Percentiles rank a stretch among this genome's conserved stretches.
Conservation (phyloP, 2,888 invertebrate genomes). For the Homarus gammarus region DNA sequence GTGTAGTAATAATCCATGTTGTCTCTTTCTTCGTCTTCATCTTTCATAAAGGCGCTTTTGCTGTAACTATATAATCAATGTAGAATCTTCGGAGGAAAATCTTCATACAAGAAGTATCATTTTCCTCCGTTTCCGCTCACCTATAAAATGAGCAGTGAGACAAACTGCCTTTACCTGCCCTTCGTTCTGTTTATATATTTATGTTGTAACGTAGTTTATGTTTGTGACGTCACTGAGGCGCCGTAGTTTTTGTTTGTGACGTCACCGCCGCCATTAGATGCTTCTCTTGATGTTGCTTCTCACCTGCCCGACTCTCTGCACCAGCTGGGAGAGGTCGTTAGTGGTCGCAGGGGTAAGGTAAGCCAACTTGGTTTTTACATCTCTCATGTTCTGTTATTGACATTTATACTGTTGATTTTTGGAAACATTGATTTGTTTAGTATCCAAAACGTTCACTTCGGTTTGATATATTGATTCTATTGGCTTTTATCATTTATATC, state of each 20-base stretch:
- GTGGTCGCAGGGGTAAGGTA: not conserved
- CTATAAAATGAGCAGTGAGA: constrained; percentile 13
- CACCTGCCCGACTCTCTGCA: not conserved
- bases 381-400: not conserved
- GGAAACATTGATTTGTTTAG: not conserved
- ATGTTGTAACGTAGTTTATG: constrained; percentile 22
- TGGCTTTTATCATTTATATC: not conserved
- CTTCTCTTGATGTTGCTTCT: not conserved
- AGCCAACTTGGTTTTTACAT: not conserved
- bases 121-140: constrained; percentile 8
- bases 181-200: not conserved
- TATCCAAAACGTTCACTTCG: not conserved
- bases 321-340: not conserved
- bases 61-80: not conserved
- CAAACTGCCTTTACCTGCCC: constrained; percentile 10
- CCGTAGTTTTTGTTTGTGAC: constrained; percentile 35
- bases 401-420: not conserved
- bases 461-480: too few relatives aligned
- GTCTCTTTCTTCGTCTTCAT: not conserved
- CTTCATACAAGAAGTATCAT: constrained; percentile 21
- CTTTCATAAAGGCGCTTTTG: not conserved
- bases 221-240: constrained; percentile 26
- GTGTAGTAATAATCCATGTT: not conserved
- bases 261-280: constrained; percentile 21
- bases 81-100: constrained; percentile 20